Evolutionary conservation across 1,140 invertebrate species (phyloP).

Genomic region (Neodiprion virginianus): DNA sequence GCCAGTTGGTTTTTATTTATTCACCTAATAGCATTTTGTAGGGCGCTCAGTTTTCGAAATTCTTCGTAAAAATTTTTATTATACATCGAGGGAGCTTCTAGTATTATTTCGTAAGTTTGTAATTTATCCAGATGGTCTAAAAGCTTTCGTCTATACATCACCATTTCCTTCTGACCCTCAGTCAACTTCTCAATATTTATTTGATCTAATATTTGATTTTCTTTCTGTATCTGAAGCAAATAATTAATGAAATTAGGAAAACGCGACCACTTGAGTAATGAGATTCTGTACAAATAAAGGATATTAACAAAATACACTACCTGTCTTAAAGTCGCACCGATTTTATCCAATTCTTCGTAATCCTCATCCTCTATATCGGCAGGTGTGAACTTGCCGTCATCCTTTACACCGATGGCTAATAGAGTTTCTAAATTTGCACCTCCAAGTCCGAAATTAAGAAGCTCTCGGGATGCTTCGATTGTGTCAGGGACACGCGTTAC

Average conservation of each 20-base stretch:
- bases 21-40: constrained; percentile 65
- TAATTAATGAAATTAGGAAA: constrained; percentile 3
- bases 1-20: constrained; percentile 10
- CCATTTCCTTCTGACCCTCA: constrained; percentile 67
- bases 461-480: constrained; percentile 73
- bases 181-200: constrained; percentile 58
- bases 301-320: constrained; percentile 21
- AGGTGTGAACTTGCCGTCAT: constrained; percentile 48
- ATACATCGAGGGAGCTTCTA: constrained; percentile 52
- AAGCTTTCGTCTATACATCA: constrained; percentile 65
- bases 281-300: not conserved
- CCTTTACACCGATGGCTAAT: constrained; percentile 59
- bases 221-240: constrained; percentile 43
- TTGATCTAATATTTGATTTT: constrained; percentile 45
- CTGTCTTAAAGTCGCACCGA: constrained; percentile 35
- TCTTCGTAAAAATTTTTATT: constrained; percentile 66
- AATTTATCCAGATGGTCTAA: constrained; percentile 71
- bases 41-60: constrained; percentile 65
- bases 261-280: too few relatives aligned
- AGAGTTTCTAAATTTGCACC: constrained; percentile 73
- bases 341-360: constrained; percentile 35
- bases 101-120: constrained; percentile 70
- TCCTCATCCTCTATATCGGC: constrained; percentile 38
- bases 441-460: constrained; percentile 77
- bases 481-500: constrained; percentile 77